phyloP scores from a whole-genome alignment of 2,888 invertebrate species.

The Periphyllus acericola region DNA sequence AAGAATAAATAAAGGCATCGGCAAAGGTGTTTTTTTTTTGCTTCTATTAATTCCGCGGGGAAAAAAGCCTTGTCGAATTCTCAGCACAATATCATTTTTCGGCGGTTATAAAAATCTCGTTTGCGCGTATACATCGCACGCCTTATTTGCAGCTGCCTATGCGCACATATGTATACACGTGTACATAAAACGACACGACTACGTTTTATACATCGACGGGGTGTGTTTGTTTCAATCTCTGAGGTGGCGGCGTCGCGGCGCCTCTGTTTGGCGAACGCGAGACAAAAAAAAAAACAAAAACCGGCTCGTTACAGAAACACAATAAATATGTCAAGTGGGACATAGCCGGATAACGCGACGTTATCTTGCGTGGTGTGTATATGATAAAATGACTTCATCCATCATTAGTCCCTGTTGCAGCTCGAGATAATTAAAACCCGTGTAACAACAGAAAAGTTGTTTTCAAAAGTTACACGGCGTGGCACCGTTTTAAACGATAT shows the following conservation, averaged over 20 bases:
- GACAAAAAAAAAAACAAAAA: neutral
- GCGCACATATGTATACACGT: neutral
- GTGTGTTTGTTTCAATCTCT: neutral
- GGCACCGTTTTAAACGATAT: conserved; percentile 36
- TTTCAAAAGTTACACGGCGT: conserved; percentile 33
- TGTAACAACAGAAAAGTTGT: conserved; percentile 55
- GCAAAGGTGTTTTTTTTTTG: neutral
- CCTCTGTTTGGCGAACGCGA: neutral
- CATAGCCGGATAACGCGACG: conserved; percentile 36
- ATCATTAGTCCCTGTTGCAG: conserved; percentile 37
- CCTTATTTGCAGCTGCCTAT: neutral
- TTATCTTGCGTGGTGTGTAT: conserved; percentile 34
- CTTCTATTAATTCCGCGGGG: neutral
- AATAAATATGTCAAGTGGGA: conserved; percentile 55
- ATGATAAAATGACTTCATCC: conserved; percentile 51
- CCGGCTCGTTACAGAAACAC: conserved; percentile 17
- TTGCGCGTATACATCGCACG: neutral
- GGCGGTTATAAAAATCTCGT: neutral
- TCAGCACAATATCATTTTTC: neutral
- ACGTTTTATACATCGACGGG: neutral
- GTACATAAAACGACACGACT: too few relatives aligned
- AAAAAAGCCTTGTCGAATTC: neutral
- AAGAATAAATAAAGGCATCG: conserved; percentile 5
- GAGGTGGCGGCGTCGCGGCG: too few relatives aligned
- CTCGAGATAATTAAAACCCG: conserved; percentile 51